A percentile compares a stretch with the other conserved stretches of the same genome.
Evolutionary conservation across 2,797 vertebrate genomes (phyloP).

Genomic region (Australoheros facetus): DNA sequence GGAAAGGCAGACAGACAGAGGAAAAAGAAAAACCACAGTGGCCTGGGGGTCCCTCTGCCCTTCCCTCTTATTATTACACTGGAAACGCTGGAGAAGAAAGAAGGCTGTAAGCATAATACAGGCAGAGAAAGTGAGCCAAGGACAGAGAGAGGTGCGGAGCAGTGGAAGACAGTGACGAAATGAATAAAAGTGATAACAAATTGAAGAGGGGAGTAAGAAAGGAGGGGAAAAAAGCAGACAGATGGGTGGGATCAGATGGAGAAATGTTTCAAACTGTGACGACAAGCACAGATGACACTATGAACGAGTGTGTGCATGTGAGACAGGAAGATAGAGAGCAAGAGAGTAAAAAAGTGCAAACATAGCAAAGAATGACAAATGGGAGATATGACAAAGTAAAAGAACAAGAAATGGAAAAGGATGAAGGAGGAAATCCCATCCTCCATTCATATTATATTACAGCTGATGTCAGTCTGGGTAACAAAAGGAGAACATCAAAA

Average conservation of each 20-base stretch:
- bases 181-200: conserved; percentile 4
- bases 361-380: conserved; percentile 27
- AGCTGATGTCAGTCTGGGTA: background rate
- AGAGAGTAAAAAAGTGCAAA: conserved; percentile 13
- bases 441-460: background rate
- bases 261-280: conserved; percentile 15
- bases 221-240: background rate
- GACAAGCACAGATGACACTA: background rate
- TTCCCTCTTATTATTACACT: conserved; percentile 25
- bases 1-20: background rate
- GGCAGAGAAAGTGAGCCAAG: conserved; percentile 16
- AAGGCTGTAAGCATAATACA: background rate
- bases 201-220: background rate
- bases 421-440: background rate
- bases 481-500: background rate
- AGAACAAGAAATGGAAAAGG: background rate
- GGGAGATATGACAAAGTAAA: background rate
- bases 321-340: conserved; percentile 1
- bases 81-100: conserved; percentile 1
- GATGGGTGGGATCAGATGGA: conserved; percentile 9
- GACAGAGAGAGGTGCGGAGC: conserved; percentile 5
- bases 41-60: conserved; percentile 28
- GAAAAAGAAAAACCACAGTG: background rate
- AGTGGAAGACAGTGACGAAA: conserved; percentile 1
- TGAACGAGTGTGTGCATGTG: conserved; percentile 10